Percentiles rank a stretch among this genome's conserved stretches.
These are phyloP conservation scores for Metallyticus violacea DNA, from an alignment of 2,888 invertebrate species.

Conservation along the genomic window DNA sequence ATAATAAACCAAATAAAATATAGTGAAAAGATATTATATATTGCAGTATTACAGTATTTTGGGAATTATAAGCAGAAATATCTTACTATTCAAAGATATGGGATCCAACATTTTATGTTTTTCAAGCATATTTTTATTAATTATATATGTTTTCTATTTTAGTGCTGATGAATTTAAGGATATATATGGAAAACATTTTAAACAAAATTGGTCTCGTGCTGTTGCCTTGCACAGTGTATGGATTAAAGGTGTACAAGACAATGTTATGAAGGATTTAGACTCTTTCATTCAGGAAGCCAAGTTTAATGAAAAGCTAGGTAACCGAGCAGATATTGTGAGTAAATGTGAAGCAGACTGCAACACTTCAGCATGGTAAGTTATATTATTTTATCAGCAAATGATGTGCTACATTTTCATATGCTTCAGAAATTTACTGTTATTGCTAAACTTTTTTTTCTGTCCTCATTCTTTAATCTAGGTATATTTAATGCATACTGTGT, in stretches of 20 bases:
- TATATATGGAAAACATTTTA: background rate
- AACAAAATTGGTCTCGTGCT: background rate
- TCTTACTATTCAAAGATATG: too few relatives aligned
- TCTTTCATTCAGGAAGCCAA: background rate
- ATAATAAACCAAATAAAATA: too few relatives aligned
- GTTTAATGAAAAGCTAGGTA: background rate
- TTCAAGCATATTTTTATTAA: background rate
- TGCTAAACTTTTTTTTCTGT: too few relatives aligned
- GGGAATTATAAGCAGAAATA: too few relatives aligned
- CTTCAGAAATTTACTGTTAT: too few relatives aligned
- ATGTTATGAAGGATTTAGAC: background rate
- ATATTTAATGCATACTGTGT: too few relatives aligned
- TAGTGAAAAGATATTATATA: too few relatives aligned
- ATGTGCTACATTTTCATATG: too few relatives aligned
- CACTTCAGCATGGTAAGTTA: background rate
- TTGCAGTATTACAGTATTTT: too few relatives aligned
- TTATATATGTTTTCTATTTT: background rate
- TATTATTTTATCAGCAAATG: too few relatives aligned
- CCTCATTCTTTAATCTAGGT: too few relatives aligned
- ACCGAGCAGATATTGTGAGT: background rate
- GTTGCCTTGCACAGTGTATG: background rate
- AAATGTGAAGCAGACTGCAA: background rate
- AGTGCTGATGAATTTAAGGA: background rate
- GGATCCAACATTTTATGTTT: background rate
- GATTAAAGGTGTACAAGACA: background rate